These are phyloP conservation scores for Torymus tubicola DNA, from an alignment of 2,888 invertebrate genomes.

Conservation along the genomic window DNA sequence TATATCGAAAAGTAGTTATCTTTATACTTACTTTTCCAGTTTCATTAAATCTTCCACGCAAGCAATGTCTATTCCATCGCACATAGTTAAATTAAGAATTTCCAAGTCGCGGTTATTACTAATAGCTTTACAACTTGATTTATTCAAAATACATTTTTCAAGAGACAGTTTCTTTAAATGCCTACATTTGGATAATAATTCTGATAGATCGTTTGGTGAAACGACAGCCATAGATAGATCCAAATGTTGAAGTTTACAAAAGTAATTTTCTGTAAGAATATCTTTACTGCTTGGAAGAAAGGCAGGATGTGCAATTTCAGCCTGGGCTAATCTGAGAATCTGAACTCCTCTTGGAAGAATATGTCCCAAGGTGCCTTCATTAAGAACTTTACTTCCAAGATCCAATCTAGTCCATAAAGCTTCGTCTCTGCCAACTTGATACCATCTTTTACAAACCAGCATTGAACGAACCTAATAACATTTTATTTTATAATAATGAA, in stretches of 20 bases:
- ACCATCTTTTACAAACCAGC: conserved; percentile 83
- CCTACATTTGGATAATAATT: conserved; percentile 82
- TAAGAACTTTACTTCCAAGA: conserved; percentile 83
- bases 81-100: conserved; percentile 91
- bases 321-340: conserved; percentile 87
- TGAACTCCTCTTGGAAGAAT: conserved; percentile 87
- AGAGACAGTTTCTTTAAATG: conserved; percentile 89
- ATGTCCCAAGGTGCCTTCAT: conserved; percentile 83
- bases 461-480: conserved; percentile 75
- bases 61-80: conserved; percentile 82
- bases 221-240: conserved; percentile 90
- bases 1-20: no score
- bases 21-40: conserved; percentile 72
- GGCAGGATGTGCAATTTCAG: conserved; percentile 83
- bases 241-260: conserved; percentile 85
- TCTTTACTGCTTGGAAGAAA: conserved; percentile 74
- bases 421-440: conserved; percentile 88
- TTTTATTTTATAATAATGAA: background rate
- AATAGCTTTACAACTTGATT: conserved; percentile 83
- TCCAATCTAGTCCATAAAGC: conserved; percentile 92
- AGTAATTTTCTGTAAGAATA: conserved; percentile 74
- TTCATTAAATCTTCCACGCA: conserved; percentile 82
- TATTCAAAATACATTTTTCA: conserved; percentile 85
- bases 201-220: conserved; percentile 79
- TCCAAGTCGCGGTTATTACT: conserved; percentile 84